Conservation (phyloP, 1,140 invertebrate genomes). For the Phymastichus coffea region DNA sequence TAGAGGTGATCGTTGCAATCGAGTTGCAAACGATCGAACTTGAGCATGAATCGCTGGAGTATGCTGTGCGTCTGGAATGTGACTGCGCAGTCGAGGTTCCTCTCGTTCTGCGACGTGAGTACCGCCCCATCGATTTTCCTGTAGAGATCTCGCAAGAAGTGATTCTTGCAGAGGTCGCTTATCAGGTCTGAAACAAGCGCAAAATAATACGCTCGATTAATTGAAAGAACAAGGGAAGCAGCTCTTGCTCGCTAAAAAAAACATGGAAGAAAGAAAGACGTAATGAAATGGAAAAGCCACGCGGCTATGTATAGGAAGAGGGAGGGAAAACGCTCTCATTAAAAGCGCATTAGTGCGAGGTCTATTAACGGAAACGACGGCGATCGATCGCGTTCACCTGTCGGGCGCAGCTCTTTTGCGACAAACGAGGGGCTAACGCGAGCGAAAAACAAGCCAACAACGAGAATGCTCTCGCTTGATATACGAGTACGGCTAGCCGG, state of each 20-base stretch:
- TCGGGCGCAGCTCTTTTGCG: slow-evolving; percentile 3
- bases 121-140: slow-evolving; percentile 89
- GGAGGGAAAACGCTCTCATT: neutral
- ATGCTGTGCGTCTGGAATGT: slow-evolving; percentile 93
- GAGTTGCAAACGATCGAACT: slow-evolving; percentile 76
- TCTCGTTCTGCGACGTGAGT: slow-evolving; percentile 82
- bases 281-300: too few relatives aligned
- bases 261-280: neutral
- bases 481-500: too few relatives aligned
- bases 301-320: neutral
- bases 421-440: neutral
- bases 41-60: slow-evolving; percentile 88
- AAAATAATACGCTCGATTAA: too few relatives aligned
- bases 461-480: neutral
- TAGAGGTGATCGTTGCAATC: slow-evolving; percentile 93
- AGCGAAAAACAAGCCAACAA: neutral
- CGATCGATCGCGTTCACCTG: slow-evolving; percentile 16
- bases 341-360: slow-evolving; percentile 19
- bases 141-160: slow-evolving; percentile 82
- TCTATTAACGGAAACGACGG: slow-evolving; percentile 16
- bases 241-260: neutral
- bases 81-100: slow-evolving; percentile 85
- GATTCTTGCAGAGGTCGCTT: slow-evolving; percentile 80
- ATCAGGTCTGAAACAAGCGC: slow-evolving; percentile 83
- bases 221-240: neutral